Conservation (phyloP, 1,140 invertebrate genomes). For the Geopemphigus sp. region DNA sequence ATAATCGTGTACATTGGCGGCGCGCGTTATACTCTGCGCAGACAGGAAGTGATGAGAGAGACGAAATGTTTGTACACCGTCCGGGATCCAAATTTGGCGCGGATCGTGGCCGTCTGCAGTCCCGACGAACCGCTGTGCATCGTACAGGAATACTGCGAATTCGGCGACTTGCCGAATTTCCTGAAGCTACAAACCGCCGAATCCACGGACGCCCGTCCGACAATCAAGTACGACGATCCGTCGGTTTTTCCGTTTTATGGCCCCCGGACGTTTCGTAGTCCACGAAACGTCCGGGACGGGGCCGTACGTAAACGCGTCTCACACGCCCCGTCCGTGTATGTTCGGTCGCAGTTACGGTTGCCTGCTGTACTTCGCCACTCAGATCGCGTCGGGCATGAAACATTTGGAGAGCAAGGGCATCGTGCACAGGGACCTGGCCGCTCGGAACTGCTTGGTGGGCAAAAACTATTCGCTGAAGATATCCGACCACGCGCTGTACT, state of each 20-base stretch:
- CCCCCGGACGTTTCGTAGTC: no score
- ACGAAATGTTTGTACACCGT: conserved; percentile 77
- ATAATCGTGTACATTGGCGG: no score
- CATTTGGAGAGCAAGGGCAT: conserved; percentile 75
- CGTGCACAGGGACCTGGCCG: conserved; percentile 74
- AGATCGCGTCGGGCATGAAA: conserved; percentile 85
- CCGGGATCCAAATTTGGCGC: conserved; percentile 77
- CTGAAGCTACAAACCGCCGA: conserved; percentile 48
- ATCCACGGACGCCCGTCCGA: conserved; percentile 51
- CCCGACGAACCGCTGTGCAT: conserved; percentile 80
- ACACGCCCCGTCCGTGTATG: no score
- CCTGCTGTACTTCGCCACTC: conserved; percentile 76
- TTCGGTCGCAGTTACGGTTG: conserved; percentile 77
- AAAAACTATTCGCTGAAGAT: conserved; percentile 79
- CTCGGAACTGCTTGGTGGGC: conserved; percentile 83
- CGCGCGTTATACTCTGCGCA: conserved; percentile 55
- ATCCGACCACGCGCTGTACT: conserved; percentile 86
- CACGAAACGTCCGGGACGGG: no score
- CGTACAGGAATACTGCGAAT: conserved; percentile 81
- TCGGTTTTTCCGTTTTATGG: no score
- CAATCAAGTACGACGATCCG: conserved; percentile 52
- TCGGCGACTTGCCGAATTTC: conserved; percentile 79
- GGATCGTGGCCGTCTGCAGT: conserved; percentile 76
- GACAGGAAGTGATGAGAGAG: conserved; percentile 81
- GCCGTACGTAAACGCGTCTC: no score